Percentiles rank a stretch among this genome's conserved stretches.
Conservation (phyloP, 1,140 invertebrate genomes). For the Cheumatopsyche charites region DNA sequence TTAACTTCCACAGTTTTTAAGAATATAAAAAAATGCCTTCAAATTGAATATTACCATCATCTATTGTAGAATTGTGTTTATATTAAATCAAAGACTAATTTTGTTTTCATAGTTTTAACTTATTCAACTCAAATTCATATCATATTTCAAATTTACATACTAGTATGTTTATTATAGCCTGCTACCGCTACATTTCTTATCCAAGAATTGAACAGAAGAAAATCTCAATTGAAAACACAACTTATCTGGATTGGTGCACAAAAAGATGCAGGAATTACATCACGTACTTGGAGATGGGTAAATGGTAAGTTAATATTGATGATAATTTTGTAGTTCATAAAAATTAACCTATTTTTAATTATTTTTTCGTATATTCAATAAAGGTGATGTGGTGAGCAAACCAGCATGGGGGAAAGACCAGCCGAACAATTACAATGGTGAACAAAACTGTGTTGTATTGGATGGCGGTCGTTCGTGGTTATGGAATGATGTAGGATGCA, state of each 20-base stretch:
- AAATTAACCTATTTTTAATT: no score
- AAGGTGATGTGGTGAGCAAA: slow-evolving; percentile 76
- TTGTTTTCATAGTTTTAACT: background rate
- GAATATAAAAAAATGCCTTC: no score
- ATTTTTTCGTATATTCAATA: slow-evolving; percentile 5
- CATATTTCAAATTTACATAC: no score
- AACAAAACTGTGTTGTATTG: slow-evolving; percentile 91
- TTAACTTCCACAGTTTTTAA: background rate
- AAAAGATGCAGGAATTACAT: slow-evolving; percentile 82
- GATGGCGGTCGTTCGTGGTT: slow-evolving; percentile 88
- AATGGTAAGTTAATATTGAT: slow-evolving; percentile 68
- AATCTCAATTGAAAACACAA: slow-evolving; percentile 79
- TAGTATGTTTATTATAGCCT: no score
- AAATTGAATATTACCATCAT: no score
- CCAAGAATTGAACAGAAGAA: slow-evolving; percentile 80
- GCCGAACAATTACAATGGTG: slow-evolving; percentile 94
- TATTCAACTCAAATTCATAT: no score
- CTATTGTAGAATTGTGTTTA: no score
- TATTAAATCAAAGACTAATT: no score
- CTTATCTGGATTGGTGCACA: slow-evolving; percentile 90
- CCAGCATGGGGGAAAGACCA: slow-evolving; percentile 92
- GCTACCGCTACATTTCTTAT: slow-evolving; percentile 74
- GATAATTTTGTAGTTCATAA: background rate
- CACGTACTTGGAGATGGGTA: slow-evolving; percentile 88
- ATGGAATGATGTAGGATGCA: slow-evolving; percentile 95